phyloP scores from a whole-genome alignment of 2,797 vertebrate species.

The Novumbra hubbsi region DNA sequence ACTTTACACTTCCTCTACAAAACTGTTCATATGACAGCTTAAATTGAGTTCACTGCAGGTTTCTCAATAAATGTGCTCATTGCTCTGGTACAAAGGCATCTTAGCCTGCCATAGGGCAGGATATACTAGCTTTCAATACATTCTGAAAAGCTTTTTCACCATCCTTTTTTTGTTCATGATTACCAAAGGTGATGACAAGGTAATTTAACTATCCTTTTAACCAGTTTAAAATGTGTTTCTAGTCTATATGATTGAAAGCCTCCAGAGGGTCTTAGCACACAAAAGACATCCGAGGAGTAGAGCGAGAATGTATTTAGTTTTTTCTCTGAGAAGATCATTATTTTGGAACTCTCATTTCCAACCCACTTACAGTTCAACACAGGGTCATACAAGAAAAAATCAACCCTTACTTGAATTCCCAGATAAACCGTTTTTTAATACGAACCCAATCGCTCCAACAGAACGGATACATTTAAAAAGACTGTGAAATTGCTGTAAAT shows the following conservation, averaged over 20 bases:
- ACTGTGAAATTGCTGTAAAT: conserved; percentile 69
- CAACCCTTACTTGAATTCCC: conserved; percentile 14
- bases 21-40: conserved; percentile 4
- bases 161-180: conserved; percentile 23
- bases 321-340: neutral
- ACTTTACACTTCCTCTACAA: conserved; percentile 17
- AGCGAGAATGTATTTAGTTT: neutral
- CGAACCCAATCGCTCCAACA: conserved; percentile 15
- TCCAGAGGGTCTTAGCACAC: neutral
- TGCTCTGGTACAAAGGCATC: conserved; percentile 2
- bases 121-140: conserved; percentile 34
- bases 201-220: neutral
- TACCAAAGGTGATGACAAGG: conserved; percentile 37
- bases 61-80: neutral
- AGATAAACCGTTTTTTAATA: neutral
- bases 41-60: conserved; percentile 4
- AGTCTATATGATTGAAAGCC: neutral
- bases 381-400: neutral
- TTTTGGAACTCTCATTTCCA: neutral
- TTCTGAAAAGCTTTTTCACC: conserved; percentile 37
- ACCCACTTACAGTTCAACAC: neutral
- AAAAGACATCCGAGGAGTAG: neutral
- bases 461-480: conserved; percentile 46
- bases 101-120: conserved; percentile 2
- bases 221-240: neutral